Base-by-base conservation (phyloP, 1,140 invertebrate species). In the Atta cephalotes region DNA sequence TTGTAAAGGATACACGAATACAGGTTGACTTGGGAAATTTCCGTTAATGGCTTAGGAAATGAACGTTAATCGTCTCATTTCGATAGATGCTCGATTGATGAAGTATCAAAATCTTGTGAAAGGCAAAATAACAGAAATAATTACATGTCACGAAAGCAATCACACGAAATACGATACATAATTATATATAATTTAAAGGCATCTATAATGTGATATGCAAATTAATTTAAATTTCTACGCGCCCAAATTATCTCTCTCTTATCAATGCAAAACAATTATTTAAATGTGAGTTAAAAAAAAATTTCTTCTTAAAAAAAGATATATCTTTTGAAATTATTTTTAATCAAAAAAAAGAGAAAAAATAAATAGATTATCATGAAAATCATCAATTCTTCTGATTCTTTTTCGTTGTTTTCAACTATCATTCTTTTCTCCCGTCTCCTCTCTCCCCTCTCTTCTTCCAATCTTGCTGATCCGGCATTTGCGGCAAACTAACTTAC, bases 401-500 rank as follows among this genome's bases (percentile, higher is more conserved):
- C 28, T 63, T 18, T 58, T 39, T 14, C 14, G 14, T 10, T n/a
- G 7, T 81, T 65, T 53, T 68, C 21, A 21, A 21, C 60, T 49
- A 31, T n/a, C 14, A 10, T 16, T 25, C 39, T 10, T 21, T 39
- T 10, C 63, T 66, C 21, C 10, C n/a, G 0, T 14, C 28, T 60
- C 16, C 28, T 31, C 16, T 39, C 18, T 60, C 39, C 16, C 35
- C 3, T 14, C 4, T 35, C 35, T 58, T 4, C 9, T 14, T 45
- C 53, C 2, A n/a, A 62, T 85, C 49, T 80, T 25, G 35, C 25
- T 49, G 21, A 82, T 28, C 39, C 14, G 39, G 70, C 70, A 16
- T 82, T 31, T 51, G 25, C 68, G 66, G 21, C 31, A 56, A 39
- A 35, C 31, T 74, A 84, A 58, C 80, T 84, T 84, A 84, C 80